Conservation (phyloP, 2,888 invertebrate genomes). For the Drosophila melanocephala region DNA sequence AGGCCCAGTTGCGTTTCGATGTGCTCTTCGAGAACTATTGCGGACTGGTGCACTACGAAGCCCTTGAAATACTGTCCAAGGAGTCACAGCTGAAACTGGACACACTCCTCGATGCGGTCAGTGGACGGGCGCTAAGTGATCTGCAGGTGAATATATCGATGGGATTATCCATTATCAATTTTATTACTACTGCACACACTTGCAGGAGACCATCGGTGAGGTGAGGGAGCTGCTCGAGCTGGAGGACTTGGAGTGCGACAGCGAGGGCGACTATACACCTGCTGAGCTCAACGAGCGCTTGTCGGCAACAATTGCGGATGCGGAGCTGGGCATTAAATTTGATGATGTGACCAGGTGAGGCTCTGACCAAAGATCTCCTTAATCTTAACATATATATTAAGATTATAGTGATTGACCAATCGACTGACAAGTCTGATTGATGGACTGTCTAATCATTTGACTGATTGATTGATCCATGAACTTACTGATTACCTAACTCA, state of each 20-base stretch:
- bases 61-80: slow-evolving; percentile 94
- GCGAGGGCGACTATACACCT: slow-evolving; percentile 85
- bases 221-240: slow-evolving; percentile 92
- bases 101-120: slow-evolving; percentile 87
- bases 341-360: slow-evolving; percentile 88
- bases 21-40: slow-evolving; percentile 94
- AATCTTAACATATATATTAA: background rate
- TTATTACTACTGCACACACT: background rate
- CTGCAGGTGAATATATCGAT: slow-evolving; percentile 84
- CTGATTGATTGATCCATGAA: background rate
- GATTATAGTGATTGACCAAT: background rate
- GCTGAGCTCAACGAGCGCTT: slow-evolving; percentile 87
- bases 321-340: slow-evolving; percentile 88
- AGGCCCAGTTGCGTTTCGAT: slow-evolving; percentile 89
- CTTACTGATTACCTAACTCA: background rate
- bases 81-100: slow-evolving; percentile 92
- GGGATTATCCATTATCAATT: background rate
- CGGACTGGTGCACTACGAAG: slow-evolving; percentile 95
- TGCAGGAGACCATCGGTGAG: slow-evolving; percentile 90
- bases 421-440: background rate
- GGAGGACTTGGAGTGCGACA: slow-evolving; percentile 89
- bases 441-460: background rate
- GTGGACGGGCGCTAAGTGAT: slow-evolving; percentile 88
- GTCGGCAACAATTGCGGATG: slow-evolving; percentile 88
- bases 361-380: background rate